Evolutionary conservation across 2,888 invertebrate genomes (phyloP).

Genomic region (Hirtodrosophila confusa): DNA sequence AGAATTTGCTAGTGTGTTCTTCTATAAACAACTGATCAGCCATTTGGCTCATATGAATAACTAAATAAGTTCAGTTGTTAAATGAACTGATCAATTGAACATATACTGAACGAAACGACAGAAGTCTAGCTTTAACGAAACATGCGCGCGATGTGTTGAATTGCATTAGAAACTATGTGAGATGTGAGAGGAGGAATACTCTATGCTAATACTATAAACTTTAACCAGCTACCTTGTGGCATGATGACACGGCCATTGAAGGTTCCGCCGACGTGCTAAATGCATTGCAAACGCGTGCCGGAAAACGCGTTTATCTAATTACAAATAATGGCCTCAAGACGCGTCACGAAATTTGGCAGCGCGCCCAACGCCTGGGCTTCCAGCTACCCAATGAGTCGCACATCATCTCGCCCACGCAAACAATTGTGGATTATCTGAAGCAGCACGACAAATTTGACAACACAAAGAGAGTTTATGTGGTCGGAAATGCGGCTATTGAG

Average conservation of each 20-base stretch:
- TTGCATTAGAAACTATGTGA: not conserved
- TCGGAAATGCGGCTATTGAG: constrained; percentile 92
- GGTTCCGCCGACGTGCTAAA: constrained; percentile 89
- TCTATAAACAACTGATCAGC: no score
- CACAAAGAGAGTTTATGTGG: constrained; percentile 89
- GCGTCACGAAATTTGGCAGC: constrained; percentile 89
- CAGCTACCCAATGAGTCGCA: constrained; percentile 89
- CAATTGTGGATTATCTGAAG: constrained; percentile 91
- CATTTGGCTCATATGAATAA: no score
- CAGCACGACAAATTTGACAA: constrained; percentile 86
- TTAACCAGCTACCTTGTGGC: constrained; percentile 90
- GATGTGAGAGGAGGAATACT: no score
- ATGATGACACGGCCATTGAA: constrained; percentile 88
- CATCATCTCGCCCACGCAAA: constrained; percentile 91
- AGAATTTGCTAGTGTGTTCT: no score
- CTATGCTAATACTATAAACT: not conserved
- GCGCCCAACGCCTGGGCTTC: constrained; percentile 90
- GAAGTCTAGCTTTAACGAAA: not conserved
- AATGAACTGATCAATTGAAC: no score
- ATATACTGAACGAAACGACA: no score
- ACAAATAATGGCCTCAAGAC: constrained; percentile 96
- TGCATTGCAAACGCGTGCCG: constrained; percentile 87
- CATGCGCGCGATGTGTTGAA: not conserved
- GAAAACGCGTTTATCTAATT: constrained; percentile 93
- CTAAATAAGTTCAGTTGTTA: no score